phyloP scores from a whole-genome alignment of 2,888 invertebrate genomes.

The Lasiommata megera region DNA sequence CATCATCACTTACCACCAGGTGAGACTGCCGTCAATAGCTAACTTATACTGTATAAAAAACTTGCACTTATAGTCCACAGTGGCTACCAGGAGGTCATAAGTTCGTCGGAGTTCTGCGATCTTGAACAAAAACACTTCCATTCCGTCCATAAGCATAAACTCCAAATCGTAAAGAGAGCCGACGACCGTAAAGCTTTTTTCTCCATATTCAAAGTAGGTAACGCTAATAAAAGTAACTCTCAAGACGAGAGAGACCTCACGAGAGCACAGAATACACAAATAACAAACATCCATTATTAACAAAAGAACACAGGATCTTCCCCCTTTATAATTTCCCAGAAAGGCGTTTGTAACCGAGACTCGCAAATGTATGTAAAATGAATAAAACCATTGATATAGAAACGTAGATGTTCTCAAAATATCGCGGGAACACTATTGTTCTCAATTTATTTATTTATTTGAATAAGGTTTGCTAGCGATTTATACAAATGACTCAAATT shows the following conservation, averaged over 20 bases:
- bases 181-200: too few relatives aligned
- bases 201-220: background rate
- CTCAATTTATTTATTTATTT: background rate
- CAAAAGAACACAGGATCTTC: conserved; percentile 16
- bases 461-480: too few relatives aligned
- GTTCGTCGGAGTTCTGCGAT: too few relatives aligned
- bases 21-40: too few relatives aligned
- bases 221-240: background rate
- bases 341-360: conserved; percentile 18
- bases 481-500: too few relatives aligned
- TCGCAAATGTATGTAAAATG: conserved; percentile 29
- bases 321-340: conserved; percentile 22
- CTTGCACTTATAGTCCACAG: too few relatives aligned
- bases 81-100: too few relatives aligned
- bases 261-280: background rate
- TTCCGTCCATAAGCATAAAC: too few relatives aligned
- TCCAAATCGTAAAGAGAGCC: too few relatives aligned
- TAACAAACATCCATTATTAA: conserved; percentile 16
- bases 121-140: too few relatives aligned
- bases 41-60: too few relatives aligned
- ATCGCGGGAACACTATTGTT: background rate
- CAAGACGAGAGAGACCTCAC: background rate
- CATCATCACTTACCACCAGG: too few relatives aligned
- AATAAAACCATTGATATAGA: conserved; percentile 6
- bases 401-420: background rate